Evolutionary conservation across 2,113 vertebrate species (phyloP).

Genomic region (Cryptotis parvus): DNA sequence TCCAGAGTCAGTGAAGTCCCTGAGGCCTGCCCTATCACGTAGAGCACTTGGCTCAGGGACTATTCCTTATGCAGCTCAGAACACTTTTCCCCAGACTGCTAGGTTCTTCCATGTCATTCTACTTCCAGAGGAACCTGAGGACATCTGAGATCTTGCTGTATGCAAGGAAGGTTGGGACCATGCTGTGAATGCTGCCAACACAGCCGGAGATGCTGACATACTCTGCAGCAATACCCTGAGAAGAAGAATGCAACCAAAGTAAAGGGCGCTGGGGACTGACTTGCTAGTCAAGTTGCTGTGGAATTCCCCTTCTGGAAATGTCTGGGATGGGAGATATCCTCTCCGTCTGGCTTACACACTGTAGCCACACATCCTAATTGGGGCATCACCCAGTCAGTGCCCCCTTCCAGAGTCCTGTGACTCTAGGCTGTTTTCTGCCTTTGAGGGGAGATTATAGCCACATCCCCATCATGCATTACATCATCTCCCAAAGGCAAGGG

Average conservation of each 20-base stretch:
- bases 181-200: not conserved
- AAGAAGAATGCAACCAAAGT: not conserved
- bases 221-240: not conserved
- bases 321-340: not conserved
- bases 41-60: not conserved
- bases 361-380: not conserved
- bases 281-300: not conserved
- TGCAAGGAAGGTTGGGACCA: not conserved
- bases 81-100: not conserved
- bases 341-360: not conserved
- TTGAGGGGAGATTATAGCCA: constrained; percentile 29
- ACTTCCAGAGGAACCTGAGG: not conserved
- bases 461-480: constrained; percentile 67
- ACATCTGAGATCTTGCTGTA: not conserved
- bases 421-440: not conserved
- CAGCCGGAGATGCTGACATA: not conserved
- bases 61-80: not conserved
- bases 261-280: not conserved
- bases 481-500: constrained; percentile 72
- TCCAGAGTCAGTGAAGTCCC: not conserved
- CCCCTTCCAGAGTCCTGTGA: not conserved
- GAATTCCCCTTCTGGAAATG: not conserved
- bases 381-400: not conserved
- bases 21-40: too few species aligned
- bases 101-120: not conserved